Base-by-base conservation (phyloP, 2,113 vertebrate genomes). In the Alosa alosa region DNA sequence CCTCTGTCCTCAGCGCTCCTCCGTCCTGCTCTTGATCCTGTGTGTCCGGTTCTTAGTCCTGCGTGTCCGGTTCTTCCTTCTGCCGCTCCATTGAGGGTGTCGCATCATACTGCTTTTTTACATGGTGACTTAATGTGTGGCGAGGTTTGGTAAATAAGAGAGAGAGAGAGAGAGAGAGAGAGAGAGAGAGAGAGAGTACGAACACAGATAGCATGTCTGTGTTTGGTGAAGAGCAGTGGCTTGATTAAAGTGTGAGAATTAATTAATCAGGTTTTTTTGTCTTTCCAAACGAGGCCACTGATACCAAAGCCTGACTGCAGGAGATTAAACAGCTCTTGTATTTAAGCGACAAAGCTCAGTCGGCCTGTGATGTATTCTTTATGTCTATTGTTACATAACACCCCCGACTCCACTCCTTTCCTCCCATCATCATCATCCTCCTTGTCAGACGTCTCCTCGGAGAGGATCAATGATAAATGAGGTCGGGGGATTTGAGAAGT, bases 241-340 rank as follows among this genome's bases (percentile, higher is more conserved):
- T 10, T 83, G 84, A 87, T 83, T 55, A 55, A 68, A 87, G 84
- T 87, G 36, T 52, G 22, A 81, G 20, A 81, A 90, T 84, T 72
- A 25, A 75, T 85, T 72, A 72, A 72, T 72, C 64, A 72, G 64
- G n/a, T 86, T 22, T 25, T 44, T 83, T 31, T 84, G 31, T 31
- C 13, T 75, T 22, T n/a, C 47, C 44, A 88, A 88, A 86, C 55
- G 46, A 41, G 68, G 15, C 83, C 39, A 50, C 82, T 81, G 52
- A 83, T 45, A 81, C 41, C 82, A 84, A 84, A 45, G 64, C 84
- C 83, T 85, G 49, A 22, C 45, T 44, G 39, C n/a, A 36, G 31
- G 81, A 83, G 81, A 83, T 86, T 64, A 87, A 83, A 1, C 3
- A 46, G 44, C 15, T 44, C 17, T 31, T 72, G 41, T 25, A 47